These are phyloP conservation scores for Bagarius yarrelli DNA, from an alignment of 2,113 vertebrate genomes.

Conservation along the genomic window DNA sequence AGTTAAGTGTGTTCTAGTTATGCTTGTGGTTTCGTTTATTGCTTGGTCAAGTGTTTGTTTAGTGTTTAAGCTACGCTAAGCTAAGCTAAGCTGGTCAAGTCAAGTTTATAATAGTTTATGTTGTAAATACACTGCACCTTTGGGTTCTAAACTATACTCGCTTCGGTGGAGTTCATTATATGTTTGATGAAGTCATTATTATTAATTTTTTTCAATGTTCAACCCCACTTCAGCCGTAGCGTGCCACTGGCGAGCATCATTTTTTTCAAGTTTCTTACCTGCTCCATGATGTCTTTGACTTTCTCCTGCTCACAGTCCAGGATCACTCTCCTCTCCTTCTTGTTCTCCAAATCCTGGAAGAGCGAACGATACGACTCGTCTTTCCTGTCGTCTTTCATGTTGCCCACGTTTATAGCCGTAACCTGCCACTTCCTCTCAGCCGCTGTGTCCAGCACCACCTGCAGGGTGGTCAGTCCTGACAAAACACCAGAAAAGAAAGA, in stretches of 20 bases:
- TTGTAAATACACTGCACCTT: too few species aligned
- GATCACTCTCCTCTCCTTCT: conserved; percentile 95
- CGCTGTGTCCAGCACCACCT: conserved; percentile 94
- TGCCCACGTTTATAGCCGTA: conserved; percentile 97
- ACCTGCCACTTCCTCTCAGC: conserved; percentile 99
- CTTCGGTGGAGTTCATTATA: background rate
- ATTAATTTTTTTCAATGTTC: conserved; percentile 55
- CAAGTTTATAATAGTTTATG: too few species aligned
- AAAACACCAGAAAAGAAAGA: background rate
- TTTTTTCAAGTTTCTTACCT: conserved; percentile 77
- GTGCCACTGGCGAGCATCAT: conserved; percentile 53
- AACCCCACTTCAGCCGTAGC: conserved; percentile 54
- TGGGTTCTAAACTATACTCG: too few species aligned
- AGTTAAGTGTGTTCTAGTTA: too few species aligned
- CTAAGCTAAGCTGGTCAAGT: too few species aligned
- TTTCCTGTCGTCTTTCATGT: conserved; percentile 97
- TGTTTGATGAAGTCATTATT: conserved; percentile 46
- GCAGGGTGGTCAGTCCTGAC: conserved; percentile 89
- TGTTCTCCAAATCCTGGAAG: conserved; percentile 95
- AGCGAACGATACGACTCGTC: conserved; percentile 96
- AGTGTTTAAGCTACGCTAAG: too few species aligned
- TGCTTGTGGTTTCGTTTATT: too few species aligned
- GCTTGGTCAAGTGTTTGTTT: too few species aligned
- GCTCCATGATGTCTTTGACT: conserved; percentile 98
- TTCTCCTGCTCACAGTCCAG: conserved; percentile 98